phyloP scores from a whole-genome alignment of 2,113 vertebrate species.

The Dicaeum eximium region DNA sequence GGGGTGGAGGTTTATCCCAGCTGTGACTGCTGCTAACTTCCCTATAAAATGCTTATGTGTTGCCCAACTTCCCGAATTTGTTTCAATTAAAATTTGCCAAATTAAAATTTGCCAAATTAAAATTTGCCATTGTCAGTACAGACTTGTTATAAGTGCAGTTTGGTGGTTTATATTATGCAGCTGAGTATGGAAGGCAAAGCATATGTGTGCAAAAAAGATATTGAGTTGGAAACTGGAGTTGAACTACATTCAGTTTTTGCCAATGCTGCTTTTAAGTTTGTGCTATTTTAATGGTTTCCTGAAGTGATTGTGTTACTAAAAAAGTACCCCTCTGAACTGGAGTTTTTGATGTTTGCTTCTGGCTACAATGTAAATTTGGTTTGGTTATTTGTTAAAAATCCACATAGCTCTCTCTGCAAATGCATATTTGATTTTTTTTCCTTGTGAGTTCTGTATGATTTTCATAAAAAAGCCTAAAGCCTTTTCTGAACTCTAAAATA shows the following conservation, averaged over 20 bases:
- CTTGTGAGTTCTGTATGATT: neutral
- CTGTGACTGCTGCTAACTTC: neutral
- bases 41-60: neutral
- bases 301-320: neutral
- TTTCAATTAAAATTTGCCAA: slow-evolving; percentile 22
- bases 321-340: neutral
- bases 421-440: neutral
- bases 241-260: neutral
- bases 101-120: neutral
- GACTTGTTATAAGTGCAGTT: neutral
- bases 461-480: neutral
- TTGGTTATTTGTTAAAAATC: slow-evolving; percentile 22
- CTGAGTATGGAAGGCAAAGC: neutral
- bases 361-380: neutral
- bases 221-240: neutral
- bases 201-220: neutral
- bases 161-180: neutral
- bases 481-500: neutral
- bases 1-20: neutral
- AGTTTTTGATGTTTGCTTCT: slow-evolving; percentile 11
- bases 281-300: neutral
- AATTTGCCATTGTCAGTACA: neutral
- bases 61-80: neutral
- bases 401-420: neutral
- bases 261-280: neutral